Percentiles rank a stretch among this genome's conserved stretches.
phyloP scores from a whole-genome alignment of 2,797 vertebrate genomes.

The Decapterus maruadsi region DNA sequence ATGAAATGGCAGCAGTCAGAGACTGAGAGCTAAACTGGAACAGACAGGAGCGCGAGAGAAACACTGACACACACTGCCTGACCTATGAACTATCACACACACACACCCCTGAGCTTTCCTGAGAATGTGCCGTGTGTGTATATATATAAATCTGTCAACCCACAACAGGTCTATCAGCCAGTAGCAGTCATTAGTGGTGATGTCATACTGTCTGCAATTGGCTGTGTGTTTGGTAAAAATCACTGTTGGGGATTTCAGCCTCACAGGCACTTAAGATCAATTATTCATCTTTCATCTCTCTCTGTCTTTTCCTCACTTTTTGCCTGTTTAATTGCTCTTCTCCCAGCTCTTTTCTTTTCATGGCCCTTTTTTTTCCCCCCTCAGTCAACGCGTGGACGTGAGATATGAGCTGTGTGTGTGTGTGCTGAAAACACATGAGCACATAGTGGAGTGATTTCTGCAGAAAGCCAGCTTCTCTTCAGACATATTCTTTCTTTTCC shows the following conservation, averaged over 20 bases:
- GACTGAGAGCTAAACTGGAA: constrained; percentile 22
- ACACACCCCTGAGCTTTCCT: background rate
- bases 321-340: constrained; percentile 32
- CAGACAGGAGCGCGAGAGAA: constrained; percentile 16
- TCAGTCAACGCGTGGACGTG: background rate
- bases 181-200: background rate
- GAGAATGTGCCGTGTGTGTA: background rate
- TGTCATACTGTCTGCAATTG: constrained; percentile 1
- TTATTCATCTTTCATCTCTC: constrained; percentile 53
- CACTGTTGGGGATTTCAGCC: constrained; percentile 13
- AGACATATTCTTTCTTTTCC: constrained; percentile 21
- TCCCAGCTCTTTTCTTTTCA: constrained; percentile 11
- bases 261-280: constrained; percentile 43
- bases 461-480: constrained; percentile 8
- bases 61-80: constrained; percentile 40
- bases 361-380: background rate
- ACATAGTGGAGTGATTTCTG: background rate
- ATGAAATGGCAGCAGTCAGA: constrained; percentile 55
- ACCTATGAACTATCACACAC: constrained; percentile 52
- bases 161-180: background rate
- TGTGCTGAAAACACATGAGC: background rate
- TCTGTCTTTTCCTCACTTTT: constrained; percentile 6
- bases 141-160: constrained; percentile 1
- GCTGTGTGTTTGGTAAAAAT: constrained; percentile 16
- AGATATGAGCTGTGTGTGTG: constrained; percentile 4